A percentile compares a stretch with the other conserved stretches of the same genome.
These are phyloP conservation scores for Vanessa tameamea DNA, from an alignment of 1,140 invertebrate species.

Conservation along the genomic window DNA sequence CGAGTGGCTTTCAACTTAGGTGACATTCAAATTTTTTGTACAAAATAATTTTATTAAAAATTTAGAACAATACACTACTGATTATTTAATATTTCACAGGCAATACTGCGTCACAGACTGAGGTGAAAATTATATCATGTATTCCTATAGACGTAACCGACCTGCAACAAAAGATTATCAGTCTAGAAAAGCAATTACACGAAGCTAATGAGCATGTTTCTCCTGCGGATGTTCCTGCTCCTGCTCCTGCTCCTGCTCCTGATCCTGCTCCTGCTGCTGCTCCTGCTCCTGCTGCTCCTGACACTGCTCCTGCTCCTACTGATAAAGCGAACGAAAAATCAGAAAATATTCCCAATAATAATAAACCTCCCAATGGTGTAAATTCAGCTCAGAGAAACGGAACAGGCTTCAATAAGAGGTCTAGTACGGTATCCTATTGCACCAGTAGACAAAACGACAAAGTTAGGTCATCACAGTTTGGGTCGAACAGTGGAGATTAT, in stretches of 20 bases:
- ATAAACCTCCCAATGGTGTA: conserved; percentile 23
- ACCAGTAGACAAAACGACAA: conserved; percentile 15
- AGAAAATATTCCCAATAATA: conserved; percentile 3
- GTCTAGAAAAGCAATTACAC: conserved; percentile 60
- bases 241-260: no score
- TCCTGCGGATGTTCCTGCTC: neutral
- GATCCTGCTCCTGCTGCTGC: neutral
- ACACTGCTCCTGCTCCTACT: neutral
- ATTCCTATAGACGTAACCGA: conserved; percentile 74
- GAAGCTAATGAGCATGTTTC: conserved; percentile 34
- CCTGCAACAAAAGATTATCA: conserved; percentile 65
- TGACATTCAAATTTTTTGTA: conserved; percentile 26
- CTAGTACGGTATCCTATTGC: conserved; percentile 25
- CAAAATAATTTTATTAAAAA: neutral
- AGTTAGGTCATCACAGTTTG: conserved; percentile 13
- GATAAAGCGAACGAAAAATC: neutral
- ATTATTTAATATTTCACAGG: conserved; percentile 46
- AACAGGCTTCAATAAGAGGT: conserved; percentile 9
- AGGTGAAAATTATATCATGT: conserved; percentile 76
- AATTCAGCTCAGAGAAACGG: conserved; percentile 22
- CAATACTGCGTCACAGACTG: conserved; percentile 70
- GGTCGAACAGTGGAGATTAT: conserved; percentile 20
- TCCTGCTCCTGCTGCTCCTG: conserved; percentile 36
- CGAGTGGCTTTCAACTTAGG: conserved; percentile 72
- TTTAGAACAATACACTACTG: neutral